A percentile compares a stretch with the other conserved stretches of the same genome.
These are phyloP conservation scores for Yasuhikotakia modesta DNA, from an alignment of 2,797 vertebrate genomes.

Conservation along the genomic window DNA sequence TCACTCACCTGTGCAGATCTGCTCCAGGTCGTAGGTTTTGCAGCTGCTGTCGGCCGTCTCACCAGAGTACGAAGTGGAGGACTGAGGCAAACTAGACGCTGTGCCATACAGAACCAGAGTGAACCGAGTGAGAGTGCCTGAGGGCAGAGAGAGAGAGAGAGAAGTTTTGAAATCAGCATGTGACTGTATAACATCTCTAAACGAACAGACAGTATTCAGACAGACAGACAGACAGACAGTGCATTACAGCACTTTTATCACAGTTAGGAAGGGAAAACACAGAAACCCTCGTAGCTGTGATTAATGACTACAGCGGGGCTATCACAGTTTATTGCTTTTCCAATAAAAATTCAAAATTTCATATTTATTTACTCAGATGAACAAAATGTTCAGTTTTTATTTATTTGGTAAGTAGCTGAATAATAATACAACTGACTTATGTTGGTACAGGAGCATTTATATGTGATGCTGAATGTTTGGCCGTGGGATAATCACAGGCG, in stretches of 20 bases:
- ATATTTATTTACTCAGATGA: too few species aligned
- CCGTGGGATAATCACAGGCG: too few species aligned
- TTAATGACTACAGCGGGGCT: too few species aligned
- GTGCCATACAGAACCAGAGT: conserved; percentile 90
- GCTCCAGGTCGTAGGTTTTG: conserved; percentile 87
- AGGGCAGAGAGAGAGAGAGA: background rate
- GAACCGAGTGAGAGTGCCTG: conserved; percentile 96
- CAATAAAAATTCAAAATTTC: too few species aligned
- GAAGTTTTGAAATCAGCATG: background rate
- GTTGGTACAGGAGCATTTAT: background rate
- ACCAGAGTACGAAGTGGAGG: conserved; percentile 67
- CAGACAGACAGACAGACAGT: background rate
- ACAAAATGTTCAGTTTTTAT: too few species aligned
- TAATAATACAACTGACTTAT: background rate
- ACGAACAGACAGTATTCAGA: too few species aligned
- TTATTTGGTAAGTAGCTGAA: background rate
- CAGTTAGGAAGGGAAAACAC: too few species aligned
- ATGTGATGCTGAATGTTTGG: background rate
- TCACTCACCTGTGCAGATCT: conserved; percentile 91
- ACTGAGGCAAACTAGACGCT: conserved; percentile 70
- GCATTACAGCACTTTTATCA: background rate
- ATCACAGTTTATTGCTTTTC: too few species aligned
- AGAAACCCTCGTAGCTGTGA: too few species aligned
- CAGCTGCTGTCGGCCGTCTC: conserved; percentile 83
- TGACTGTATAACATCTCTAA: too few species aligned